phyloP scores from a whole-genome alignment of 2,797 vertebrate genomes.

The Mastacembelus armatus region DNA sequence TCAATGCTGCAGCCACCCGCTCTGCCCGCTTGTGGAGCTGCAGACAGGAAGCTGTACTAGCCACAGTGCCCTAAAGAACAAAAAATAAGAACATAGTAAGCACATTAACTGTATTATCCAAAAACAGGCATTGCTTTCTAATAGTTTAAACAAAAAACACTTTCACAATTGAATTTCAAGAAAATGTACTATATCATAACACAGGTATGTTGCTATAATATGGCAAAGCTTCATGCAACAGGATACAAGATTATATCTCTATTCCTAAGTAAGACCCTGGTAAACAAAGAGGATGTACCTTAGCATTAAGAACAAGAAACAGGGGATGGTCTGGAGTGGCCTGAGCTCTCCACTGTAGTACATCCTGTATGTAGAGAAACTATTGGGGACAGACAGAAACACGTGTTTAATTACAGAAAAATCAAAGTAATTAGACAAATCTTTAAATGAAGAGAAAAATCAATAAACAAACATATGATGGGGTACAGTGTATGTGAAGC shows the following conservation, averaged over 20 bases:
- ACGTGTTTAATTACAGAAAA: slow-evolving; percentile 12
- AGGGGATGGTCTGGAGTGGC: slow-evolving; percentile 95
- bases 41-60: slow-evolving; percentile 91
- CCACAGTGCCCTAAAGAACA: slow-evolving; percentile 88
- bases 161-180: neutral
- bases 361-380: slow-evolving; percentile 97
- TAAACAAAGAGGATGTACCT: slow-evolving; percentile 79
- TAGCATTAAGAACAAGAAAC: slow-evolving; percentile 93
- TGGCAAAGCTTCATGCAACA: neutral
- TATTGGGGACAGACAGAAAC: slow-evolving; percentile 63
- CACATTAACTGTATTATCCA: neutral
- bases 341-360: slow-evolving; percentile 96
- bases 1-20: slow-evolving; percentile 89
- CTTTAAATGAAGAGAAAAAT: slow-evolving; percentile 6
- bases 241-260: too few species aligned
- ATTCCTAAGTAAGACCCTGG: neutral
- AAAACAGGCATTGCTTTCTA: neutral
- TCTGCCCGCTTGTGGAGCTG: slow-evolving; percentile 95
- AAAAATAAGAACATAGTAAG: slow-evolving; percentile 10
- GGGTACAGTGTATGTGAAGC: neutral
- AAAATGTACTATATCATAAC: neutral
- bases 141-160: neutral
- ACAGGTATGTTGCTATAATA: neutral
- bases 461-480: neutral
- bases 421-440: neutral